Evolutionary conservation across 2,888 invertebrate species (phyloP), one percentile per base, ranked within the genome.

Genomic region (Corbicula japonica): DNA sequence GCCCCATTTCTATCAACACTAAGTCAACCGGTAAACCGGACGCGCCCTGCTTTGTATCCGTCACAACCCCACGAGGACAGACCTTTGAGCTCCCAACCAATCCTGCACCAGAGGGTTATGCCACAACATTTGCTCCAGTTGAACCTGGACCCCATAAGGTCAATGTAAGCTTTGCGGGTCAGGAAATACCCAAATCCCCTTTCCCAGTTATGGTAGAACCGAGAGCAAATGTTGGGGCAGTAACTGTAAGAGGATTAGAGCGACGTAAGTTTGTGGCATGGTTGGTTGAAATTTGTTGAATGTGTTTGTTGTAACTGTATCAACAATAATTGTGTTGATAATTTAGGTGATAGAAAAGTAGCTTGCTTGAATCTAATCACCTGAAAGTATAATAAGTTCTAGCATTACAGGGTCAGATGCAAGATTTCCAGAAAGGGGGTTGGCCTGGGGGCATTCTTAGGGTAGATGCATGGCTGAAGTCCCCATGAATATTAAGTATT

Each of bases 241-340:
- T 96, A 90, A 88, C 88, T 28, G 90, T 93, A 62, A 91, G 84
- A 48, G 93, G 97, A 88, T 94, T 98, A 58, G 97, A 97, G 93
- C 96, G 96, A 92, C 97, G 97, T 97, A 95, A 96, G 97, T 96
- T n/a, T 92, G n/a, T n/a, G n/a, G n/a, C n/a, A n/a, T n/a, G n/a
- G n/a, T n/a, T n/a, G n/a, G n/a, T n/a, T n/a, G n/a, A 38, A 54
- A 30, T n/a, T 30, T 66, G 66, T 54, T 34, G 52, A 35, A 54
- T 66, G 66, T 54, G 23, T 12, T 50, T 66, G 66, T 66, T 35
- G 61, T 61, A 30, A 58, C 23, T 21, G 5, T 58, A 6, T n/a
- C n/a, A n/a, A n/a, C n/a, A n/a, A n/a, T n/a, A n/a, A n/a, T n/a
- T n/a, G n/a, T n/a, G n/a, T n/a, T n/a, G n/a, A n/a, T n/a, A n/a